Evolutionary conservation across 2,888 invertebrate genomes (phyloP).

Genomic region (Sesia bembeciformis): DNA sequence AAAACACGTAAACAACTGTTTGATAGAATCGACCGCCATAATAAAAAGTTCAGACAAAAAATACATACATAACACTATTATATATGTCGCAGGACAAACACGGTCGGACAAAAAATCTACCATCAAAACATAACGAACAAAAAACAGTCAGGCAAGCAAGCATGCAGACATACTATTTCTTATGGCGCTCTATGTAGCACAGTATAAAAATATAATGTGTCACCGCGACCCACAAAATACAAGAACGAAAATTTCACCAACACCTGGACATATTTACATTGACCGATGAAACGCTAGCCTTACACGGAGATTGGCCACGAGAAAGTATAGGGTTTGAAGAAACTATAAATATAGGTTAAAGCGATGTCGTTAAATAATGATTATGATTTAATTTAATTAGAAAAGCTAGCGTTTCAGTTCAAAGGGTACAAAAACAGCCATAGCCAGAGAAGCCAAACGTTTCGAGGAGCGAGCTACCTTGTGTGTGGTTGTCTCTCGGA

Average conservation of each 20-base stretch:
- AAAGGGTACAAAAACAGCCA: slow-evolving; percentile 33
- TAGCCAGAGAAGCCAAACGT: slow-evolving; percentile 56
- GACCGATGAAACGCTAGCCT: slow-evolving; percentile 37
- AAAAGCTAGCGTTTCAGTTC: slow-evolving; percentile 30
- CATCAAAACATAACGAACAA: slow-evolving; percentile 28
- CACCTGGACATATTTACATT: slow-evolving; percentile 34
- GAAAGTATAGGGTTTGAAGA: no score
- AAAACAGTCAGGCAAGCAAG: slow-evolving; percentile 55
- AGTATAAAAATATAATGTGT: slow-evolving; percentile 19
- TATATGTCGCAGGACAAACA: slow-evolving; percentile 11
- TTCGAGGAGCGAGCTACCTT: slow-evolving; percentile 67
- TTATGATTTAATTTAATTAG: no score
- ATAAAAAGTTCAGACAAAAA: neutral
- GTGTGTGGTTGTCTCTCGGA: slow-evolving; percentile 62
- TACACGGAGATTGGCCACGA: neutral
- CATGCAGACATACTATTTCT: slow-evolving; percentile 48
- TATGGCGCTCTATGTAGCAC: no score
- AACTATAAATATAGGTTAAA: no score
- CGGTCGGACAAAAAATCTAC: slow-evolving; percentile 18
- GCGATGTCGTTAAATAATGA: no score
- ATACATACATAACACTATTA: neutral
- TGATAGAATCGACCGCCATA: neutral
- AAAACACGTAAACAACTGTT: neutral
- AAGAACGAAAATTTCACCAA: slow-evolving; percentile 35
- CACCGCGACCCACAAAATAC: slow-evolving; percentile 27